These are phyloP conservation scores for Erethizon dorsatum DNA, from an alignment of 2,797 vertebrate species.

Conservation along the genomic window DNA sequence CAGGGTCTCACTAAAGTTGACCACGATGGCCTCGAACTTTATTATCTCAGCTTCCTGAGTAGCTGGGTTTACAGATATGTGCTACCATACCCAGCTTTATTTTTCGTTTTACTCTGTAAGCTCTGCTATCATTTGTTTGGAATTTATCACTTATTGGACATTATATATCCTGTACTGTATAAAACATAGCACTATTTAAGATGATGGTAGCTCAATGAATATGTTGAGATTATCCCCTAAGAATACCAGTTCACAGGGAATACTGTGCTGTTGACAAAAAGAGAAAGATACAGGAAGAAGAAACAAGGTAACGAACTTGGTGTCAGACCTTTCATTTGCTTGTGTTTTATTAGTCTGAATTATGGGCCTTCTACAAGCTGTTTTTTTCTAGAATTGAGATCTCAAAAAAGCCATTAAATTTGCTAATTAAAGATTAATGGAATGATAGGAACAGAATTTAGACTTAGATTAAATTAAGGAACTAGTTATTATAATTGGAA, in stretches of 20 bases:
- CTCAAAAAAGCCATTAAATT: slow-evolving; percentile 26
- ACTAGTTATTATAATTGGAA: slow-evolving; percentile 7
- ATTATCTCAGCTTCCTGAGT: not conserved
- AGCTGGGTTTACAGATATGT: not conserved
- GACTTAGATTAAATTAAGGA: not conserved
- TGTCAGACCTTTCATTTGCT: slow-evolving; percentile 40
- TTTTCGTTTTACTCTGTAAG: not conserved
- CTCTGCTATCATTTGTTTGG: slow-evolving; percentile 25
- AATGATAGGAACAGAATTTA: not conserved
- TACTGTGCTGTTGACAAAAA: not conserved
- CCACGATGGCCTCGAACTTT: not conserved
- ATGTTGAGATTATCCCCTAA: slow-evolving; percentile 58
- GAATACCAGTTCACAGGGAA: slow-evolving; percentile 38
- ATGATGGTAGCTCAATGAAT: slow-evolving; percentile 35
- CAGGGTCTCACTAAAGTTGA: not conserved
- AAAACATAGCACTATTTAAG: not conserved
- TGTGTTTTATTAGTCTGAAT: slow-evolving; percentile 34
- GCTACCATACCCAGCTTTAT: not conserved
- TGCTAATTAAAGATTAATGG: slow-evolving; percentile 40
- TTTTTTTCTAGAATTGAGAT: slow-evolving; percentile 55
- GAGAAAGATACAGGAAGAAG: slow-evolving; percentile 3
- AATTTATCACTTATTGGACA: slow-evolving; percentile 18
- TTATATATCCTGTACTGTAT: not conserved
- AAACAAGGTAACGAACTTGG: slow-evolving; percentile 20
- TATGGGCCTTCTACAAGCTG: not conserved